phyloP scores from a whole-genome alignment of 2,888 invertebrate species.

The Bimastos eiseni region DNA sequence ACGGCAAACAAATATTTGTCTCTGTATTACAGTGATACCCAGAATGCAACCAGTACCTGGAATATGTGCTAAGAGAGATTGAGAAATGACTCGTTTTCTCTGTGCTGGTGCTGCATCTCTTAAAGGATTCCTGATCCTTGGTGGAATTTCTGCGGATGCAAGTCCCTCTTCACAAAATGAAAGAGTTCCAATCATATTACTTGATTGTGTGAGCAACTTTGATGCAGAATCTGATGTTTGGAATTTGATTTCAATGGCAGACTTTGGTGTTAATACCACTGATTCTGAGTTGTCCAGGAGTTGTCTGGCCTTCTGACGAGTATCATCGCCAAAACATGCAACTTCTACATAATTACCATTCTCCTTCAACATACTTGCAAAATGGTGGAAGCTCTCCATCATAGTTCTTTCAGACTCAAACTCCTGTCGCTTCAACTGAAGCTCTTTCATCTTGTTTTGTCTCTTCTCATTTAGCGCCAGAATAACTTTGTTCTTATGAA shows the following conservation, averaged over 20 bases:
- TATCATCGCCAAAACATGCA: neutral
- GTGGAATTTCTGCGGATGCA: neutral
- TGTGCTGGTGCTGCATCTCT: neutral
- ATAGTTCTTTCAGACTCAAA: neutral
- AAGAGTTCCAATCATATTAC: neutral
- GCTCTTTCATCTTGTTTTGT: neutral
- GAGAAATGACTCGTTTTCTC: neutral
- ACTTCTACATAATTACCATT: slow-evolving; percentile 2
- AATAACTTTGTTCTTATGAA: neutral
- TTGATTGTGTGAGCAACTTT: neutral
- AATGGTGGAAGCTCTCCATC: slow-evolving; percentile 9
- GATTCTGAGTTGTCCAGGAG: neutral
- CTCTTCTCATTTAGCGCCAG: neutral
- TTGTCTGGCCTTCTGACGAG: neutral
- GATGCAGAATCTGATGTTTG: neutral
- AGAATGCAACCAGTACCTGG: slow-evolving; percentile 15
- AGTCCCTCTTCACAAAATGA: neutral
- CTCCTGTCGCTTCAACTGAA: neutral
- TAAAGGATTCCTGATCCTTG: neutral
- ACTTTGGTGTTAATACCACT: neutral
- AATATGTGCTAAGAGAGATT: neutral
- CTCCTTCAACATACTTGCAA: neutral
- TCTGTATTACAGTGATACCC: neutral
- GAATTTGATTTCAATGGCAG: neutral
- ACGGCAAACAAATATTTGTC: neutral